Evolutionary conservation across 2,113 vertebrate species (phyloP).

Genomic region (Mustela nigripes): DNA sequence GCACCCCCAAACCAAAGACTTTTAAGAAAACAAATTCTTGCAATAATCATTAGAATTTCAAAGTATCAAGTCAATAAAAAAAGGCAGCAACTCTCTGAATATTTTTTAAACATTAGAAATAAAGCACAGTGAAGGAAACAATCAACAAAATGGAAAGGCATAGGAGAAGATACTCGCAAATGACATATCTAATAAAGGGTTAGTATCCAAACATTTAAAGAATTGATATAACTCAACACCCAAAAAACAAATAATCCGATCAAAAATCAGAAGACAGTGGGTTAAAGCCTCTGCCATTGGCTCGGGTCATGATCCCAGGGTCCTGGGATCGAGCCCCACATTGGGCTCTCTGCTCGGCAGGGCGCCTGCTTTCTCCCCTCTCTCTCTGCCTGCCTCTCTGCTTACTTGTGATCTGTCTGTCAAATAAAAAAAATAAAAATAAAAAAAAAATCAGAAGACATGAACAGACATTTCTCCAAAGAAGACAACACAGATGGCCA

Average conservation of each 20-base stretch:
- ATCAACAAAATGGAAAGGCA: neutral
- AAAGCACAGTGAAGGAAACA: neutral
- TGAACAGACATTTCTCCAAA: neutral
- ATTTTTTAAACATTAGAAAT: constrained; percentile 46
- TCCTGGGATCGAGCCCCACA: too few relatives aligned
- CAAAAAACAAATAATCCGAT: neutral
- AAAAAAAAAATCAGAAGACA: neutral
- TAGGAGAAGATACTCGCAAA: neutral
- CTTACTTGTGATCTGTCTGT: too few relatives aligned
- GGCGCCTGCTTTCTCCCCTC: too few relatives aligned
- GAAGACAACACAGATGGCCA: neutral
- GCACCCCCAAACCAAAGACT: constrained; percentile 1
- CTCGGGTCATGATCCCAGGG: too few relatives aligned
- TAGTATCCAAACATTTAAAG: neutral
- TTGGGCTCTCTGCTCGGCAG: too few relatives aligned
- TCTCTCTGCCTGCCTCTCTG: too few relatives aligned
- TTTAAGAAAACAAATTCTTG: constrained; percentile 57
- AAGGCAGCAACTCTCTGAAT: neutral
- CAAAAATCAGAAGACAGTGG: neutral
- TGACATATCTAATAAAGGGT: neutral
- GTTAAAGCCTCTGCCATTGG: too few relatives aligned
- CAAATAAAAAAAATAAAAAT: too few relatives aligned
- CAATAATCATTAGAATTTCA: constrained; percentile 6
- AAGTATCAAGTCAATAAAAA: neutral
- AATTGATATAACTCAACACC: neutral